phyloP scores from a whole-genome alignment of 2,113 vertebrate genomes.

The Tenrec ecaudatus region DNA sequence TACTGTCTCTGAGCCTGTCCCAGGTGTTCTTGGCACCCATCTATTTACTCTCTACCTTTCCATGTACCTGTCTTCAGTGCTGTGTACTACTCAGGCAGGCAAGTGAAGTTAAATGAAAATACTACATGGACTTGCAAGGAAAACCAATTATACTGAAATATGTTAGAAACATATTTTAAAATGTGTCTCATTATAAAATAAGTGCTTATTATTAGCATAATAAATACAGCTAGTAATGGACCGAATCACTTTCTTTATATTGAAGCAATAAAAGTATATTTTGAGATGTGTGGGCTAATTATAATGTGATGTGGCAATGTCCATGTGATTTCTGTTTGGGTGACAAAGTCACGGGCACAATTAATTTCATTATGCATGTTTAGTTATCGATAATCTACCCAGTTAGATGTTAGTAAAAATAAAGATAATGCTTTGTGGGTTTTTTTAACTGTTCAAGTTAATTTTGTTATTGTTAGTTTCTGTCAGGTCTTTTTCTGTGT shows the following conservation, averaged over 20 bases:
- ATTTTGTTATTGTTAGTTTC: background rate
- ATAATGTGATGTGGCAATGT: background rate
- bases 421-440: background rate
- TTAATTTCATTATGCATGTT: background rate
- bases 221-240: background rate
- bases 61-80: background rate
- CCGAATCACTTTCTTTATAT: background rate
- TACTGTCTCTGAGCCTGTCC: background rate
- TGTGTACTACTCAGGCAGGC: background rate
- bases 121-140: background rate
- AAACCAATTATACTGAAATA: slow-evolving; percentile 17
- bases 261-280: background rate
- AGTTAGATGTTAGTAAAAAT: slow-evolving; percentile 8
- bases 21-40: background rate
- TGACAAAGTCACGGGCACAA: background rate
- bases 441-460: background rate
- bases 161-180: background rate
- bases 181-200: background rate
- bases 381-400: slow-evolving; percentile 3
- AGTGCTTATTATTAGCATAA: background rate
- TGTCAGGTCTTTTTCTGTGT: background rate
- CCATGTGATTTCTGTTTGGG: background rate
- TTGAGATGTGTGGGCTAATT: background rate
- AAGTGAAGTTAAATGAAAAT: background rate
- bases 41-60: too few species aligned